Conservation (phyloP, 2,888 invertebrate genomes). For the Gerris lacustris region DNA sequence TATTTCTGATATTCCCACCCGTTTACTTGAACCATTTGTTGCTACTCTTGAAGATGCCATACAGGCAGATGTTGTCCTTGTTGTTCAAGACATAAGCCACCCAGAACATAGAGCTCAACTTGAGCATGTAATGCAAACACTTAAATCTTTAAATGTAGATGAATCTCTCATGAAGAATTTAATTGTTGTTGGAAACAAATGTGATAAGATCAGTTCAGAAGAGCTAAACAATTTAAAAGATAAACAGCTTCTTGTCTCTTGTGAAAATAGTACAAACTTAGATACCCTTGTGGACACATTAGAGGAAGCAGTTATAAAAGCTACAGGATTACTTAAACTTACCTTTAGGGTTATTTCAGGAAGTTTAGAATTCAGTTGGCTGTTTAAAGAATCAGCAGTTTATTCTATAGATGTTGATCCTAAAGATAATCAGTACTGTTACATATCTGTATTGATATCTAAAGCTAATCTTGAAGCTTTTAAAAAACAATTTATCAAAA, state of each 20-base stretch:
- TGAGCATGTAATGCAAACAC: slow-evolving; percentile 53
- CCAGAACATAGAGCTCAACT: slow-evolving; percentile 55
- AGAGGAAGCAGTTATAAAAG: slow-evolving; percentile 41
- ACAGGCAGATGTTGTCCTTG: slow-evolving; percentile 62
- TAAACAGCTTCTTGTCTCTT: slow-evolving; percentile 35
- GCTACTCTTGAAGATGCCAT: slow-evolving; percentile 71
- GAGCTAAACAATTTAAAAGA: slow-evolving; percentile 22
- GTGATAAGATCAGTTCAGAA: slow-evolving; percentile 17
- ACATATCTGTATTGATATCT: slow-evolving; percentile 48
- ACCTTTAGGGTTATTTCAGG: slow-evolving; percentile 48
- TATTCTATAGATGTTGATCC: slow-evolving; percentile 41
- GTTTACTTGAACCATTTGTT: slow-evolving; percentile 62
- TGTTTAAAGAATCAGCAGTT: slow-evolving; percentile 53
- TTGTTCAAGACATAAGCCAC: slow-evolving; percentile 66
- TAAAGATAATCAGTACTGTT: slow-evolving; percentile 42
- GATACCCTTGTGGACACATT: slow-evolving; percentile 38
- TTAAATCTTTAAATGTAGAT: slow-evolving; percentile 44
- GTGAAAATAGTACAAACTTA: slow-evolving; percentile 37
- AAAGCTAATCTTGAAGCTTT: slow-evolving; percentile 45
- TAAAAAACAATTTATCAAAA: slow-evolving; percentile 35
- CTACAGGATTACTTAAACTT: slow-evolving; percentile 43
- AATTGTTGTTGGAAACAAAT: slow-evolving; percentile 61
- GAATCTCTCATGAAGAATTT: slow-evolving; percentile 41
- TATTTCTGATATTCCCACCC: slow-evolving; percentile 68
- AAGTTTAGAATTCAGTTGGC: slow-evolving; percentile 46